Evolutionary conservation across 2,113 vertebrate species (phyloP), one percentile per base, ranked within the genome.

Genomic region (Festucalex cinctus): DNA sequence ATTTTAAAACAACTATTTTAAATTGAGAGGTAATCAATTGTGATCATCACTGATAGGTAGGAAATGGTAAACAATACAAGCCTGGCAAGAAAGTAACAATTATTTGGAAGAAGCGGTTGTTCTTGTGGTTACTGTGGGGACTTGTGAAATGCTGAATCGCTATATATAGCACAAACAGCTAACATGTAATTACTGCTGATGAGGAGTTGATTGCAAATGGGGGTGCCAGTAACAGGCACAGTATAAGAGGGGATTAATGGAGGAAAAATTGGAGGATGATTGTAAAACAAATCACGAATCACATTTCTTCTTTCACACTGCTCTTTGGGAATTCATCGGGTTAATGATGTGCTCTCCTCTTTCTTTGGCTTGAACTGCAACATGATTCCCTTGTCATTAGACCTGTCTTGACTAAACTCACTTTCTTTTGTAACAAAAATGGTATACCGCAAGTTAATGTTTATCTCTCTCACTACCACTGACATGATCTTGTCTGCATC

Each of bases 121-220:
- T 73, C 69, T 2, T 43, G 60, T 57, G 69, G 70, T 76, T 81
- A 56, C 69, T 17, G 9, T 56, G 70, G 76, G 73, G 71, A n/a
- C 26, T 82, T 78, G 75, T 80, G 75, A 85, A 78, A 88, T 73
- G 80, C 78, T 66, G 69, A 82, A 77, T 85, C 70, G 87, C 80
- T 88, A 87, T 88, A 87, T 88, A 86, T 88, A 91, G 85, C 46
- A 26, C 80, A 79, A 80, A 87, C 67, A 78, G 71, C 85, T 82
- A 84, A 87, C 60, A 66, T 83, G 78, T 83, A 91, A 90, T 92
- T 89, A 90, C 76, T 73, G 80, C 83, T 89, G 89, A 90, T 90
- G 86, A 89, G 83, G 76, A 80, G 78, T 70, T 90, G 89, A 92
- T 91, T 92, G 89, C 85, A 81, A 69, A 71, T 66, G 68, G 63